Percentiles rank a stretch among this genome's conserved stretches.
Conservation (phyloP, 2,888 invertebrate genomes). For the Osedax fenrisi region DNA sequence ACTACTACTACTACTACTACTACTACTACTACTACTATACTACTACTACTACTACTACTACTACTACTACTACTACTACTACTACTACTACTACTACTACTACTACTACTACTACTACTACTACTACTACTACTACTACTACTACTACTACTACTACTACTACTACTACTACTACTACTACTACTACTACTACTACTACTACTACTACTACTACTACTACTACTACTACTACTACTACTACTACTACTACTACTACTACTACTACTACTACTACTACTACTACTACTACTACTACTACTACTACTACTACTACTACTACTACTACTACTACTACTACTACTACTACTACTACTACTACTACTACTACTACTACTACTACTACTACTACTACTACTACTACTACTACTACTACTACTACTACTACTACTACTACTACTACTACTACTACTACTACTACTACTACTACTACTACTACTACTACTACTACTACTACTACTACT, state of each 20-base stretch:
- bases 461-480: slow-evolving; percentile 18
- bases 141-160: slow-evolving; percentile 14
- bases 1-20: slow-evolving; percentile 9
- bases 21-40: slow-evolving; percentile 14
- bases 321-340: slow-evolving; percentile 26
- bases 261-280: slow-evolving; percentile 14
- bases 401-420: slow-evolving; percentile 18
- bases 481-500: slow-evolving; percentile 16
- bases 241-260: slow-evolving; percentile 16
- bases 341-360: slow-evolving; percentile 27
- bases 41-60: slow-evolving; percentile 16
- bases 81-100: slow-evolving; percentile 14
- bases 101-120: slow-evolving; percentile 16
- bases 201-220: slow-evolving; percentile 14
- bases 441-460: slow-evolving; percentile 19
- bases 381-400: slow-evolving; percentile 21
- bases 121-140: slow-evolving; percentile 14
- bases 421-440: slow-evolving; percentile 14
- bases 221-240: slow-evolving; percentile 16
- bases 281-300: neutral
- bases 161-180: slow-evolving; percentile 12
- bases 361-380: slow-evolving; percentile 26
- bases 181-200: slow-evolving; percentile 13
- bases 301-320: neutral
- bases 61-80: slow-evolving; percentile 14